Evolutionary conservation across 2,888 invertebrate genomes (phyloP).

Genomic region (Acronicta psi): DNA sequence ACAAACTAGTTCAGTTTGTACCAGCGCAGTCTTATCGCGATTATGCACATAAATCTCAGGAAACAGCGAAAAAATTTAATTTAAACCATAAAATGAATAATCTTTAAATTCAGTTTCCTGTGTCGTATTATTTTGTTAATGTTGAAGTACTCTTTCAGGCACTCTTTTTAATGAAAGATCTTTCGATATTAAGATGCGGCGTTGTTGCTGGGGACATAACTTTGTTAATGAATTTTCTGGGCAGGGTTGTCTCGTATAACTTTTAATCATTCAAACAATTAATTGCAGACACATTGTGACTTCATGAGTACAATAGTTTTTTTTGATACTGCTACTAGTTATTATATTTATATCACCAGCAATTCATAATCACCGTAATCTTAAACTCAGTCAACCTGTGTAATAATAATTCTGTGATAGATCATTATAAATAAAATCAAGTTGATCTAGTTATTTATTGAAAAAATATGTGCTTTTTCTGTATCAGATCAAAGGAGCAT

Average conservation of each 20-base stretch:
- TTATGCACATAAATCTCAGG: constrained; percentile 15
- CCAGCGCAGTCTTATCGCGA: constrained; percentile 18
- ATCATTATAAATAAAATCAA: too few relatives aligned
- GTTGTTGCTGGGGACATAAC: constrained; percentile 9
- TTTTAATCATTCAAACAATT: not conserved
- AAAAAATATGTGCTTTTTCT: too few relatives aligned
- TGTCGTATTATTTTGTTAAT: constrained; percentile 19
- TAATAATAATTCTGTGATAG: too few relatives aligned
- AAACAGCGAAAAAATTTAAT: constrained; percentile 24
- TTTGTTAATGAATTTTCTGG: constrained; percentile 5
- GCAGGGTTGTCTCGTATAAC: not conserved
- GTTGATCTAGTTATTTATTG: too few relatives aligned
- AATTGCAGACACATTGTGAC: too few relatives aligned
- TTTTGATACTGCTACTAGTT: too few relatives aligned
- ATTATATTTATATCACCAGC: too few relatives aligned
- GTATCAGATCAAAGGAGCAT: too few relatives aligned
- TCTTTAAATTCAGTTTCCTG: not conserved
- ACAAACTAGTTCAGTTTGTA: constrained; percentile 23
- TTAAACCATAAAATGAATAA: constrained; percentile 17
- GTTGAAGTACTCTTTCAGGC: constrained; percentile 2
- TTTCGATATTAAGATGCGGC: constrained; percentile 15
- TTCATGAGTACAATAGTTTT: too few relatives aligned
- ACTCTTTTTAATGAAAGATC: constrained; percentile 25
- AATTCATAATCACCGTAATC: too few relatives aligned
- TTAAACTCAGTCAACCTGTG: too few relatives aligned